These are phyloP conservation scores for Myrmecobius fasciatus DNA, from an alignment of 2,113 vertebrate species.

Conservation along the genomic window DNA sequence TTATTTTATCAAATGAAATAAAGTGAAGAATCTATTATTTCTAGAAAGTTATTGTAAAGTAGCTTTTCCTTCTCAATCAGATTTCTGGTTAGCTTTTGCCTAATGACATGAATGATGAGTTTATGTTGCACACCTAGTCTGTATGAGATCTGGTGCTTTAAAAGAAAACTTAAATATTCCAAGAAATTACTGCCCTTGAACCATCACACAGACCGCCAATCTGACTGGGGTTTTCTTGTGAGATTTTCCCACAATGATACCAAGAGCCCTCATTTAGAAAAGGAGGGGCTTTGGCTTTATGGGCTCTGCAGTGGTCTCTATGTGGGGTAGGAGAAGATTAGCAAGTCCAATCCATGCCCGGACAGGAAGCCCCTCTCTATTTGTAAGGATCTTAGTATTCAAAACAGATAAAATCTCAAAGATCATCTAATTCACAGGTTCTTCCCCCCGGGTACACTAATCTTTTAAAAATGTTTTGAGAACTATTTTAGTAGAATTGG, in stretches of 20 bases:
- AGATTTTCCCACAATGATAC: not conserved
- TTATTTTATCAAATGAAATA: not conserved
- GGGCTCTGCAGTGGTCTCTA: not conserved
- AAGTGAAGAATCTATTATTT: not conserved
- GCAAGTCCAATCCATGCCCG: too few species aligned
- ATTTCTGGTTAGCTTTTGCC: not conserved
- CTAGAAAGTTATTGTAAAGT: not conserved
- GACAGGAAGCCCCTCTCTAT: not conserved
- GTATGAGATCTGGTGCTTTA: not conserved
- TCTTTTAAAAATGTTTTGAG: too few species aligned
- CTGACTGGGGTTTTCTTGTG: not conserved
- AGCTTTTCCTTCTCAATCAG: not conserved
- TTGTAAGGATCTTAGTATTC: not conserved
- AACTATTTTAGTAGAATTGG: too few species aligned
- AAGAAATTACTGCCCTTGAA: not conserved
- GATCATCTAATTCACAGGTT: not conserved
- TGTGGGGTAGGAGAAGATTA: not conserved
- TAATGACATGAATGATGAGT: not conserved
- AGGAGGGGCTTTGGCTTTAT: not conserved
- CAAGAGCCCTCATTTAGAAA: not conserved
- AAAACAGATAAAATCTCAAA: not conserved
- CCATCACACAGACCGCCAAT: not conserved
- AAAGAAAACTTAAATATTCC: not conserved
- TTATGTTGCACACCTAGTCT: not conserved
- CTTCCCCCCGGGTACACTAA: too few species aligned